Conservation (phyloP, 2,113 vertebrate species). For the Malurus elegans region DNA sequence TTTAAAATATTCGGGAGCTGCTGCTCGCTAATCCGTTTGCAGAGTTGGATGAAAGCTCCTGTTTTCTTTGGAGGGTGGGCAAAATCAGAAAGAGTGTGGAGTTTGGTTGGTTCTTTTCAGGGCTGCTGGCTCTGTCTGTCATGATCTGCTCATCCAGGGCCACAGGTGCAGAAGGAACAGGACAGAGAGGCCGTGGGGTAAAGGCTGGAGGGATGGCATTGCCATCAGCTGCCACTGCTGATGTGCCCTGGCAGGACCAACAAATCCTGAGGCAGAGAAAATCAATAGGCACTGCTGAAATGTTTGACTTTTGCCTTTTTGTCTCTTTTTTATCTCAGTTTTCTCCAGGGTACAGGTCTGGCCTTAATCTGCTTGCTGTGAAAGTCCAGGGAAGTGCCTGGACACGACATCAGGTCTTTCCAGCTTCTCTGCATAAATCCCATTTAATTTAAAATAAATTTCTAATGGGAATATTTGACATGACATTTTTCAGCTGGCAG, state of each 20-base stretch:
- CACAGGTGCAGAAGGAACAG: background rate
- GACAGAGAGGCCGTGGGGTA: background rate
- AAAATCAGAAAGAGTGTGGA: background rate
- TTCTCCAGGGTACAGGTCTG: background rate
- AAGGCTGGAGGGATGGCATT: fast-evolving
- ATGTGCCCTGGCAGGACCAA: background rate
- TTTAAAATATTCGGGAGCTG: conserved; percentile 7
- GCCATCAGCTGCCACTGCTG: background rate
- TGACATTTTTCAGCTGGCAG: background rate
- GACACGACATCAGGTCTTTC: background rate
- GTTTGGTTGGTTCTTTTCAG: fast-evolving
- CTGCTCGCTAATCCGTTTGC: background rate
- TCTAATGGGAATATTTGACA: background rate
- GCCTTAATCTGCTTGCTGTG: background rate
- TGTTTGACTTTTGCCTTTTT: background rate
- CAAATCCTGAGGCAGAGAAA: background rate
- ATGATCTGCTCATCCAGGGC: fast-evolving
- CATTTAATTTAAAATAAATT: background rate
- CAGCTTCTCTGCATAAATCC: background rate
- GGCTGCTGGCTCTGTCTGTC: background rate
- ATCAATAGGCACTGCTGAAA: background rate
- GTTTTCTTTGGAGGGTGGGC: background rate
- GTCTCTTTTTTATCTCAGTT: background rate
- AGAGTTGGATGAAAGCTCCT: background rate
- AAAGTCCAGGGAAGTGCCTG: background rate